These are phyloP conservation scores for Alexandromys oeconomus DNA, from an alignment of 2,797 vertebrate species.

Conservation along the genomic window DNA sequence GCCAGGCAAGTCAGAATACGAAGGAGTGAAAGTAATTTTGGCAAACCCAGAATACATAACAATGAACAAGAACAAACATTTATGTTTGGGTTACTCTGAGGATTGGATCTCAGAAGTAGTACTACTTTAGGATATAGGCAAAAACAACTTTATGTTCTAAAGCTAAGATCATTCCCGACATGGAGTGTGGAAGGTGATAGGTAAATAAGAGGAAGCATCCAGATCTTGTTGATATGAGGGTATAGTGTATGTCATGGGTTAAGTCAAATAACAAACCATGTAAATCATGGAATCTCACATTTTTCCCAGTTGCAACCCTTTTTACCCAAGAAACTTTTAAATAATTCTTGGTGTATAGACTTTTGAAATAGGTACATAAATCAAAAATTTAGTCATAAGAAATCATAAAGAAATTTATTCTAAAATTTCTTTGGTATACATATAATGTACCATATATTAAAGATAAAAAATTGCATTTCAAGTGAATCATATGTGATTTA, in stretches of 20 bases:
- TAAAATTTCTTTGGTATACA: neutral
- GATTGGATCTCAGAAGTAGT: neutral
- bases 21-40: neutral
- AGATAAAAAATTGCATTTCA: neutral
- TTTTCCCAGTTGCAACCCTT: neutral
- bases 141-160: neutral
- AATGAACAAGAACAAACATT: neutral
- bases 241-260: neutral
- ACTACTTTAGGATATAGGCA: neutral
- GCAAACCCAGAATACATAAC: neutral
- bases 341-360: neutral
- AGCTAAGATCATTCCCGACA: neutral
- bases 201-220: neutral
- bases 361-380: neutral
- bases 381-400: neutral
- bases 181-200: neutral
- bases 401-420: neutral
- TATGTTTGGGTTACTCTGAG: neutral
- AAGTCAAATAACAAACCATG: neutral
- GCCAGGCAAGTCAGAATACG: neutral
- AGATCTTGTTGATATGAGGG: constrained; percentile 3
- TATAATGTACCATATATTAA: neutral
- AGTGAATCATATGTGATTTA: neutral
- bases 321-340: neutral
- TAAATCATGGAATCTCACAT: neutral